Percentiles rank a stretch among this genome's conserved stretches.
Evolutionary conservation across 2,113 vertebrate species (phyloP).

Genomic region (Casuarius casuarius): DNA sequence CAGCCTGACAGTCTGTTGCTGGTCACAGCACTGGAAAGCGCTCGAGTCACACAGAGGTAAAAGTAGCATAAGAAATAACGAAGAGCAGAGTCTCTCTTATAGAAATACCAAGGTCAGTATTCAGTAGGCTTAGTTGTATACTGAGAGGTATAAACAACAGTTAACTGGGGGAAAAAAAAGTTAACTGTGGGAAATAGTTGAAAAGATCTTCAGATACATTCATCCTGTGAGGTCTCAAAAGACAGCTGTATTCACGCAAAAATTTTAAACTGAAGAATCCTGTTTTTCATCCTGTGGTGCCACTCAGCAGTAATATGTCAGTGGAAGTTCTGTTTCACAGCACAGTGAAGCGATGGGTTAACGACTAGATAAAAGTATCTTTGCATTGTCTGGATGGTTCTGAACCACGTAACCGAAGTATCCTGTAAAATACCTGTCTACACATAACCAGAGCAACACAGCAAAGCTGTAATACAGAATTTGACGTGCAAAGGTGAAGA

Average conservation of each 20-base stretch:
- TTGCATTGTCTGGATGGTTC: not conserved
- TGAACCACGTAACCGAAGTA: accelerated
- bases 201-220: not conserved
- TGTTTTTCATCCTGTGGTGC: accelerated
- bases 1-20: not conserved
- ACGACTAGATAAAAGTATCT: not conserved
- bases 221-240: not conserved
- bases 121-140: not conserved
- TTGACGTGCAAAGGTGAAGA: not conserved
- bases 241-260: not conserved
- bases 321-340: not conserved
- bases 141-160: not conserved
- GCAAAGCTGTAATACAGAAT: accelerated
- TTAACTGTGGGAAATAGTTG: not conserved
- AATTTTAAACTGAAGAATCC: not conserved
- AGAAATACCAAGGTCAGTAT: not conserved
- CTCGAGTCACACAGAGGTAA: accelerated
- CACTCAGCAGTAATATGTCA: accelerated
- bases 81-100: accelerated
- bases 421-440: not conserved
- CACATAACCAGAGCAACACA: not conserved
- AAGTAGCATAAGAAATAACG: not conserved
- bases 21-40: not conserved
- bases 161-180: not conserved
- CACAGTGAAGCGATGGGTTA: accelerated